These are phyloP conservation scores for Ariopsis seemanni DNA, from an alignment of 2,113 vertebrate genomes.

Conservation along the genomic window DNA sequence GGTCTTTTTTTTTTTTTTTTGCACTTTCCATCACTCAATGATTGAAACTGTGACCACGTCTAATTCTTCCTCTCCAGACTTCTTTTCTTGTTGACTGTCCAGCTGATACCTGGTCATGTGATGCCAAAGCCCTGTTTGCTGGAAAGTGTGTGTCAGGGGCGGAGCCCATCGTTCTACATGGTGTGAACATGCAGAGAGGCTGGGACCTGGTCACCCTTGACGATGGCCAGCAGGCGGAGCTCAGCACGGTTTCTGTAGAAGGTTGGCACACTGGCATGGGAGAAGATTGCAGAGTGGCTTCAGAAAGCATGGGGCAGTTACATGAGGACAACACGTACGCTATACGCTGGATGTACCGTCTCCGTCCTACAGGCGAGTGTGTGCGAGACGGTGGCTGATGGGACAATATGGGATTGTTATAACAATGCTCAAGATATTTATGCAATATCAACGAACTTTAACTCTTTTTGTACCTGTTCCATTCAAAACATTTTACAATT, in stretches of 20 bases:
- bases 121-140: constrained; percentile 64
- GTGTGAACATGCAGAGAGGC: constrained; percentile 67
- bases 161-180: constrained; percentile 54
- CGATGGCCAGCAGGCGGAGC: constrained; percentile 57
- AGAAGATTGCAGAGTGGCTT: constrained; percentile 58
- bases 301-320: constrained; percentile 70
- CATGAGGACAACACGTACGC: constrained; percentile 73
- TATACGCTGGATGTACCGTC: constrained; percentile 69
- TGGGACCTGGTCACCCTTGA: constrained; percentile 59
- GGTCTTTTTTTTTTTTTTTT: neutral
- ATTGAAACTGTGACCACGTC: neutral
- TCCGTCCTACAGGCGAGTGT: constrained; percentile 60
- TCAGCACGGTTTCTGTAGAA: constrained; percentile 64
- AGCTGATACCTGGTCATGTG: constrained; percentile 63
- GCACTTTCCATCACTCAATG: neutral
- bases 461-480: neutral
- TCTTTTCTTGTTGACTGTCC: neutral
- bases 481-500: neutral
- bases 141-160: constrained; percentile 24
- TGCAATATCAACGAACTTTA: neutral
- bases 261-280: constrained; percentile 72
- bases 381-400: neutral
- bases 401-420: neutral
- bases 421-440: neutral
- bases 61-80: neutral